These are phyloP conservation scores for Drosophila willistoni DNA, from an alignment of 1,140 invertebrate genomes.

Conservation along the genomic window DNA sequence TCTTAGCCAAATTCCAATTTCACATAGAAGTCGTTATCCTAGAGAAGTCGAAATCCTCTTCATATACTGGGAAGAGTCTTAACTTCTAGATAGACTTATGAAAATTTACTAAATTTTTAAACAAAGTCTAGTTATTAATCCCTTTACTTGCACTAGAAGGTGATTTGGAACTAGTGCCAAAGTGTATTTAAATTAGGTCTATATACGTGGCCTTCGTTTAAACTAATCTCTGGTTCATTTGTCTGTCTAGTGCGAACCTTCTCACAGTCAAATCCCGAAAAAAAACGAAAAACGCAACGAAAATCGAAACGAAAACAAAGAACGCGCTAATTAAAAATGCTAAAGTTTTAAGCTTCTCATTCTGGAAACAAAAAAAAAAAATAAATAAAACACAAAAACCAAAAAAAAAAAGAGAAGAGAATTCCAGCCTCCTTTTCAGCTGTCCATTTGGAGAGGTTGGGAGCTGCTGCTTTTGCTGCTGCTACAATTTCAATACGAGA, in stretches of 20 bases:
- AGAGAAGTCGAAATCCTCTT: not conserved
- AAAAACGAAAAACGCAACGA: slow-evolving; percentile 60
- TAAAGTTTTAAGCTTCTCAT: slow-evolving; percentile 73
- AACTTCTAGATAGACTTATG: no score
- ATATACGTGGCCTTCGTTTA: slow-evolving; percentile 49
- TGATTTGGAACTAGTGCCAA: not conserved
- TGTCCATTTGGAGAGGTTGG: slow-evolving; percentile 62
- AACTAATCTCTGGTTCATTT: slow-evolving; percentile 53
- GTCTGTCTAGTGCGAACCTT: slow-evolving; percentile 20
- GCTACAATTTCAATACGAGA: slow-evolving; percentile 69
- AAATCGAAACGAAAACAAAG: slow-evolving; percentile 78
- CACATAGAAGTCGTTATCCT: not conserved
- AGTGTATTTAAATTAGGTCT: not conserved
- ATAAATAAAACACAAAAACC: slow-evolving; percentile 23
- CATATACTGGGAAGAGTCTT: no score
- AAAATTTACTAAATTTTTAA: no score
- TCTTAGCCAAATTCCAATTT: not conserved
- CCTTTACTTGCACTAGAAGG: not conserved
- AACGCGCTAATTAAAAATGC: slow-evolving; percentile 81
- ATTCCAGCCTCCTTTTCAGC: slow-evolving; percentile 81
- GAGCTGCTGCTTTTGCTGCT: slow-evolving; percentile 23
- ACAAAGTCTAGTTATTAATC: no score
- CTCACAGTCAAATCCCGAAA: slow-evolving; percentile 6
- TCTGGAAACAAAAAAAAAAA: no score
- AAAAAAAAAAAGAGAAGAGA: slow-evolving; percentile 28